Evolutionary conservation across 1,140 invertebrate species (phyloP).

Genomic region (Aphelenchoides avenae): DNA sequence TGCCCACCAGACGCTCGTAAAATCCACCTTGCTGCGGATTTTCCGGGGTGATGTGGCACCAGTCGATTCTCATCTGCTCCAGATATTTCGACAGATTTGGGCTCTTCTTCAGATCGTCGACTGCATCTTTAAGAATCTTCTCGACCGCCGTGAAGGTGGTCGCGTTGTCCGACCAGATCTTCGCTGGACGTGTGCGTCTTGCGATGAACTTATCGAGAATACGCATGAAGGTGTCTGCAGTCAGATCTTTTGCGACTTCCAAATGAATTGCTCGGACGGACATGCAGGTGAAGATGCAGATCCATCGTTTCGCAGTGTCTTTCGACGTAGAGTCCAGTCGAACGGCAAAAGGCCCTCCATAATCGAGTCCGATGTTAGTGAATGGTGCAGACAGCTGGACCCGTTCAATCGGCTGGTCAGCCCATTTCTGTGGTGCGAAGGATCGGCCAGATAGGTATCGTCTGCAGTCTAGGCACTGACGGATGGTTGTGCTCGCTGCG

Average conservation of each 20-base stretch:
- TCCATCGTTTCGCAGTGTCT: slow-evolving; percentile 35
- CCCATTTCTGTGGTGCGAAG: slow-evolving; percentile 23
- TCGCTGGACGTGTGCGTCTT: slow-evolving; percentile 5
- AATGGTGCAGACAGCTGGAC: slow-evolving; percentile 25
- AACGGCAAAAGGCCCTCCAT: slow-evolving; percentile 34
- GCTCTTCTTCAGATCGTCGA: slow-evolving; percentile 12
- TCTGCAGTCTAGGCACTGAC: slow-evolving; percentile 9
- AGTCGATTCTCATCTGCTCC: too few relatives aligned
- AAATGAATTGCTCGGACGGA: slow-evolving; percentile 37
- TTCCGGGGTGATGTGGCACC: slow-evolving; percentile 58
- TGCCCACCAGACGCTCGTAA: slow-evolving; percentile 60
- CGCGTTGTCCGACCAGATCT: slow-evolving; percentile 27
- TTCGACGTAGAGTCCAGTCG: slow-evolving; percentile 28
- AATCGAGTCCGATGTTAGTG: slow-evolving; percentile 26
- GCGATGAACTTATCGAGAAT: slow-evolving; percentile 30
- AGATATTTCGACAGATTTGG: too few relatives aligned
- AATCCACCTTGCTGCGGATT: slow-evolving; percentile 62
- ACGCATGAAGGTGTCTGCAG: slow-evolving; percentile 30
- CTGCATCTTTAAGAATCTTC: slow-evolving; percentile 3
- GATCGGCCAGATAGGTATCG: slow-evolving; percentile 4
- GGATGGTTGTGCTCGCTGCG: slow-evolving; percentile 2
- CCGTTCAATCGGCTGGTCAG: slow-evolving; percentile 25
- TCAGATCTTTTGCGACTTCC: slow-evolving; percentile 14
- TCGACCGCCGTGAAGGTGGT: slow-evolving; percentile 1
- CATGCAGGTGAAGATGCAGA: slow-evolving; percentile 38